Percentiles rank a stretch among this genome's conserved stretches.
These are phyloP conservation scores for Sitobion miscanthi DNA, from an alignment of 1,140 invertebrate genomes.

Conservation along the genomic window DNA sequence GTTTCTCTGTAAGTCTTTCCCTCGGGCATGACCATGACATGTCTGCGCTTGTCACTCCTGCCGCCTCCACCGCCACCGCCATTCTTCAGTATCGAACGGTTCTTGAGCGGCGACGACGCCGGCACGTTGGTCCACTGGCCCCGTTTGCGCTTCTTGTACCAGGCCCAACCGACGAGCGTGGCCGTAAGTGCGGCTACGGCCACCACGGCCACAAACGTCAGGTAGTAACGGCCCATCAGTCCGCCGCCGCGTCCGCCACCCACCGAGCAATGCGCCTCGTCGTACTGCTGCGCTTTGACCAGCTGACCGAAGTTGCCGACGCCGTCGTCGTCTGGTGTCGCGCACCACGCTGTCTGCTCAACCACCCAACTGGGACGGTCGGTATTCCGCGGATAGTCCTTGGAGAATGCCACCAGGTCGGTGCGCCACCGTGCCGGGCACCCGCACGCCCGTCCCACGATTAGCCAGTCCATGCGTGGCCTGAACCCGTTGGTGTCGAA, in stretches of 20 bases:
- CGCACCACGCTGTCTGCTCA: conserved; percentile 58
- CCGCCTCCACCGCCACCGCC: neutral
- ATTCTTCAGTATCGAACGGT: neutral
- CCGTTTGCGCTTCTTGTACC: conserved; percentile 59
- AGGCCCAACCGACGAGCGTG: conserved; percentile 61
- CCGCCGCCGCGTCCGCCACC: conserved; percentile 57
- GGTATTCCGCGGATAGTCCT: conserved; percentile 59
- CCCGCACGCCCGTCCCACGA: conserved; percentile 69
- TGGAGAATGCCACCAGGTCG: conserved; percentile 64
- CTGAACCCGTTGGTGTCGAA: conserved; percentile 67
- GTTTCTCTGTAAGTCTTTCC: conserved; percentile 78
- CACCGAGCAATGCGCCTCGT: conserved; percentile 36
- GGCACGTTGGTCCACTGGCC: conserved; percentile 65
- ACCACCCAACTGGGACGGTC: conserved; percentile 58
- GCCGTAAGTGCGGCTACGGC: conserved; percentile 58
- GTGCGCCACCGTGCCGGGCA: conserved; percentile 65
- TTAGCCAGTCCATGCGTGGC: conserved; percentile 67
- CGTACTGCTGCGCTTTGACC: conserved; percentile 42
- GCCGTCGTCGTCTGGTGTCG: conserved; percentile 54
- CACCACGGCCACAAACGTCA: conserved; percentile 57
- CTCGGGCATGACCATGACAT: conserved; percentile 75
- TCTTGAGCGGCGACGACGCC: conserved; percentile 62
- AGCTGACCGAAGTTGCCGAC: conserved; percentile 28
- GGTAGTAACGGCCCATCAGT: conserved; percentile 61
- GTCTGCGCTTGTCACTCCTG: conserved; percentile 48